Evolutionary conservation across 2,113 vertebrate species (phyloP), one percentile per base, ranked within the genome.

Genomic region (Nothobranchius kuhntae): DNA sequence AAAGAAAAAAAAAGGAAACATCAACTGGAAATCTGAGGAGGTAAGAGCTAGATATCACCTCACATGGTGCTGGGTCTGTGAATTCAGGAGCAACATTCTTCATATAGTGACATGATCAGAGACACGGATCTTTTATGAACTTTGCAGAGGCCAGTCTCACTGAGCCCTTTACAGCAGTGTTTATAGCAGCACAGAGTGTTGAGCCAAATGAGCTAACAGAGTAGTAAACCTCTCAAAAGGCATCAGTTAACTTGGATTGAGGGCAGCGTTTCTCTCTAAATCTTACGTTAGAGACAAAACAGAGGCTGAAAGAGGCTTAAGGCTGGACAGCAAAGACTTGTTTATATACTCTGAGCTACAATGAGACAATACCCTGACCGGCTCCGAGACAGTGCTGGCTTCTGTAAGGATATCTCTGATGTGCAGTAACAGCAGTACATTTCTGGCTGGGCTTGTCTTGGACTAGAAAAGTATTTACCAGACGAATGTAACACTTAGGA

Each of bases 161-260:
- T 86, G 68, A 78, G 83, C 82, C 75, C 78, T 76, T 89, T 88
- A 86, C 51, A 53, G 76, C 66, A 30, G 24, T 71, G 75, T 90
- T 89, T 88, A 89, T 85, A 61, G 81, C 77, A 30, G 65, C 65
- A 59, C n/a, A 71, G 63, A 81, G 61, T 72, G 68, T 65, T 73
- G 73, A 69, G 79, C 75, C 81, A 88, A 82, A 89, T 81, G 77
- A 87, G 80, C 80, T 84, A 87, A 90, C 84, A 63, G 71, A 73
- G 81, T 53, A 77, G 78, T 91, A 91, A 91, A 89, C 68, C 85
- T 79, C 59, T 77, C 81, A 82, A 75, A 78, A 84, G 74, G 87
- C 85, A 85, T 87, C 68, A 36, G 68, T 89, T 89, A 87, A 73
- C 70, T 57, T 72, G 10, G 80, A 61, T 60, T 36, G 53, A 65